Evolutionary conservation across 2,888 invertebrate genomes (phyloP), one percentile per base, ranked within the genome.

Genomic region (Clepsis dumicolana): DNA sequence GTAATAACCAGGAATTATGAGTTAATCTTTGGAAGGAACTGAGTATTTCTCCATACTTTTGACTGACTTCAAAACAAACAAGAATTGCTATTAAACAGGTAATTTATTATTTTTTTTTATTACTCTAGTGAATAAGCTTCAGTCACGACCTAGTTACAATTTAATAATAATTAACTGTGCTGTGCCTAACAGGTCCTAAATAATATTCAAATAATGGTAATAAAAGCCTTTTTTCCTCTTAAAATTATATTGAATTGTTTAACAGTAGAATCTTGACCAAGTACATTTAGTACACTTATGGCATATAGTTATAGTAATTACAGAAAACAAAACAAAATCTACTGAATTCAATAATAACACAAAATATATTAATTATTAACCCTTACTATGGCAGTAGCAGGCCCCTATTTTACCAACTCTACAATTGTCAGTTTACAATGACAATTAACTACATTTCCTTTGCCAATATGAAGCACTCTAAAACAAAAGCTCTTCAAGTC

Each of bases 201-300:
- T 18, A 12, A 21, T 18, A 44, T 18, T 18, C 16, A 29, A 32
- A 41, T 14, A 18, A 41, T 41, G 27, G 21, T 27, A 48, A 29
- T 48, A 41, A 67, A 62, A 63, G n/a, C 38, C 10, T n/a, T 29
- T 38, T 48, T 63, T 57, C 21, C 12, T 52, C 57, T 63, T 67
- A 67, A 57, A 59, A 64, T 68, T 59, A 68, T 44, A 64, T 68
- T 68, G 24, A 53, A 68, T 68, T 53, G 64, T 64, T 63, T 68
- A 53, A 61, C 60, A 61, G 21, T 56, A 59, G 60, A 16, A 24
- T 48, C 59, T 59, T 41, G 56, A 68, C 68, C 56, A 67, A 68
- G 64, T 68, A 64, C 62, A 63, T 35, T 27, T 29, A 38, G 63
- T 63, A 63, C 66, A 63, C 29, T 52, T 68, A 68, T 57, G 63